Conservation (phyloP, 2,113 vertebrate species). For the Pundamilia nyererei region DNA sequence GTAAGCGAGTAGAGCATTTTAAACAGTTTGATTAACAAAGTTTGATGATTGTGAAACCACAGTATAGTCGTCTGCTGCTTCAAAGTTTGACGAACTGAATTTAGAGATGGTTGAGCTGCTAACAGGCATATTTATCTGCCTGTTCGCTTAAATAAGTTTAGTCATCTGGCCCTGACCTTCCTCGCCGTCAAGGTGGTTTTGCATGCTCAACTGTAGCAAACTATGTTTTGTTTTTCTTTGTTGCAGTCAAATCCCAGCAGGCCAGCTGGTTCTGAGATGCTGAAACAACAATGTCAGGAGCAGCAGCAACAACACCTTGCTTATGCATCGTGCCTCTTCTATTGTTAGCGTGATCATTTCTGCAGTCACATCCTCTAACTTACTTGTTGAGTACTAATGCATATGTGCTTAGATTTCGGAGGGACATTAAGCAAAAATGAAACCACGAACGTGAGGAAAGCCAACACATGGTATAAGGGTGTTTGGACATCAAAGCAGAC, state of each 20-base stretch:
- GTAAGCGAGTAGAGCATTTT: neutral
- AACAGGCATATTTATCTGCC: neutral
- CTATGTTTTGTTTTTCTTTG: neutral
- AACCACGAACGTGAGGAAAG: neutral
- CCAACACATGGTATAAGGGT: neutral
- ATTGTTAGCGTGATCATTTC: neutral
- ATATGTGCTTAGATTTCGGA: neutral
- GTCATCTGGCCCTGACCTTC: constrained; percentile 4
- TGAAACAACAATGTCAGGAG: neutral
- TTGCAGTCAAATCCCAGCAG: neutral
- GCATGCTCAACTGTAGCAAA: neutral
- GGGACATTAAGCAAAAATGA: neutral
- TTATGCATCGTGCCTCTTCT: neutral
- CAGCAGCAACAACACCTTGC: neutral
- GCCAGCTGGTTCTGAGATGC: neutral
- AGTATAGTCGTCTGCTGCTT: neutral
- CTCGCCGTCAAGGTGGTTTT: neutral
- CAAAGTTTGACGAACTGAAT: neutral
- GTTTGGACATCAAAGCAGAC: neutral
- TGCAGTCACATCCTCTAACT: neutral
- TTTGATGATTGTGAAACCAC: neutral
- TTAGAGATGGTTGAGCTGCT: neutral
- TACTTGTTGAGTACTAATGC: neutral
- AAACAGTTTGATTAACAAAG: neutral
- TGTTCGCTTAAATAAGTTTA: neutral